Evolutionary conservation across 2,797 vertebrate genomes (phyloP).

Genomic region (Propithecus perrieri): DNA sequence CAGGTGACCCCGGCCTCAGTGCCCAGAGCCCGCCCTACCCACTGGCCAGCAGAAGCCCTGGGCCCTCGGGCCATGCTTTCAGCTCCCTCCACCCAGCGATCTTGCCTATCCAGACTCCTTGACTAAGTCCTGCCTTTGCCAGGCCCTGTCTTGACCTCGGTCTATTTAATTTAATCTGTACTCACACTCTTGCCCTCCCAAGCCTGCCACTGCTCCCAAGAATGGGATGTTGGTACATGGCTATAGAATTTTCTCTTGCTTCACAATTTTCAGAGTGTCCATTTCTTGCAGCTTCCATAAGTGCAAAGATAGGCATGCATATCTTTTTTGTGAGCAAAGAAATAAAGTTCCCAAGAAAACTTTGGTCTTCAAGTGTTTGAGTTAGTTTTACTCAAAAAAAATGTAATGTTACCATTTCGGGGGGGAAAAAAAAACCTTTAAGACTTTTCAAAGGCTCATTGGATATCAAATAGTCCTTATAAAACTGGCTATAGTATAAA

Average conservation of each 20-base stretch:
- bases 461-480: slow-evolving; percentile 65
- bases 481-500: slow-evolving; percentile 52
- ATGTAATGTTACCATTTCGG: slow-evolving; percentile 9
- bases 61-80: background rate
- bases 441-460: slow-evolving; percentile 74
- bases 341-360: slow-evolving; percentile 12
- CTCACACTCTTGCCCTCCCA: background rate
- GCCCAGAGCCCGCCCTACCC: background rate
- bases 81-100: background rate
- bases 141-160: background rate
- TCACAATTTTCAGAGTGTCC: background rate
- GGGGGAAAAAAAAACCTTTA: slow-evolving; percentile 1
- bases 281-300: background rate
- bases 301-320: background rate
- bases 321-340: background rate
- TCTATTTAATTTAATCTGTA: background rate
- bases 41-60: background rate
- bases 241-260: background rate
- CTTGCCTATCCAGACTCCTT: background rate
- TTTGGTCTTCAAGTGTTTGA: slow-evolving; percentile 6
- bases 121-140: background rate
- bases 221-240: background rate
- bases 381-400: slow-evolving; percentile 58
- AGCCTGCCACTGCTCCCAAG: no score
- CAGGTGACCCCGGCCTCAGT: background rate